phyloP scores from a whole-genome alignment of 2,888 invertebrate species.

The Rugalucina vietnamica region DNA sequence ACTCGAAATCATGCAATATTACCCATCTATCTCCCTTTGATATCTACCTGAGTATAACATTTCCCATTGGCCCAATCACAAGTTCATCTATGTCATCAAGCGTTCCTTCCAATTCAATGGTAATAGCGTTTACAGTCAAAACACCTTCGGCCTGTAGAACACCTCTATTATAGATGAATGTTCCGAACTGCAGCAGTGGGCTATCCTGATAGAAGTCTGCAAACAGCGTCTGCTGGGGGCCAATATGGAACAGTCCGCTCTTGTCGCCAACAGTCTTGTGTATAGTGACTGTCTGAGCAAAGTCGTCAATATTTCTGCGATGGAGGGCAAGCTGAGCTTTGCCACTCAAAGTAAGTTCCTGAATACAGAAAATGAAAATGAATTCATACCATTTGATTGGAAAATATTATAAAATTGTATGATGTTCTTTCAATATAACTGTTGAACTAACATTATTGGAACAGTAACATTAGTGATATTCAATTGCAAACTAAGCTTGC shows the following conservation, averaged over 20 bases:
- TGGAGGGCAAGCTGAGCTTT: slow-evolving; percentile 72
- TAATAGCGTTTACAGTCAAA: slow-evolving; percentile 69
- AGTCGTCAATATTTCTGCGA: slow-evolving; percentile 64
- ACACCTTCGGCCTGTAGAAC: slow-evolving; percentile 59
- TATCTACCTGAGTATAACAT: slow-evolving; percentile 71
- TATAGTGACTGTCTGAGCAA: slow-evolving; percentile 65
- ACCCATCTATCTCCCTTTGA: too few species aligned
- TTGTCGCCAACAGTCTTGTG: slow-evolving; percentile 62
- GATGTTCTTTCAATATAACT: too few species aligned
- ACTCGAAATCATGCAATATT: too few species aligned
- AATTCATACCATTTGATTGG: too few species aligned
- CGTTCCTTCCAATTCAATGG: slow-evolving; percentile 67
- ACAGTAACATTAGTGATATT: too few species aligned
- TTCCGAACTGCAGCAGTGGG: slow-evolving; percentile 74
- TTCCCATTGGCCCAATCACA: slow-evolving; percentile 68
- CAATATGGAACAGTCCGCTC: slow-evolving; percentile 35
- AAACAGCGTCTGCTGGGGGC: slow-evolving; percentile 66
- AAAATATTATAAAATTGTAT: too few species aligned
- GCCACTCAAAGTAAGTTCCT: slow-evolving; percentile 66
- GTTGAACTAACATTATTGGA: too few species aligned
- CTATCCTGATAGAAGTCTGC: slow-evolving; percentile 68
- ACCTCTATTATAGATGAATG: slow-evolving; percentile 67
- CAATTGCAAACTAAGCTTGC: too few species aligned
- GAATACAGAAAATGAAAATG: too few species aligned
- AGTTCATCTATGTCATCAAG: slow-evolving; percentile 69